These are phyloP conservation scores for Andricus quercusramuli DNA, from an alignment of 2,888 invertebrate species.

Conservation along the genomic window DNA sequence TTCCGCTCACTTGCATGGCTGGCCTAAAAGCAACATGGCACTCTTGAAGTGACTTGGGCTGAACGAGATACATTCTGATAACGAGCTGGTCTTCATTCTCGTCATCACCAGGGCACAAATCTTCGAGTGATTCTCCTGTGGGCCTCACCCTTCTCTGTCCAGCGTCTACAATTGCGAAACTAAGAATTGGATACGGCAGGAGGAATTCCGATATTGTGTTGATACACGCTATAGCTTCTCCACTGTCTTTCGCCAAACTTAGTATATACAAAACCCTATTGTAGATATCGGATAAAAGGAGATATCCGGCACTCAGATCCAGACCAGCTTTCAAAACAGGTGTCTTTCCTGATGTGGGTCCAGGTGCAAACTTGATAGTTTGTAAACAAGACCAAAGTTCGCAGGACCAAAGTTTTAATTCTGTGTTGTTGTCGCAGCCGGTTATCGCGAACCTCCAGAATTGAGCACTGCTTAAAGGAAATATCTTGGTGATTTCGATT, in stretches of 20 bases:
- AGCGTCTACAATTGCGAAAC: slow-evolving; percentile 93
- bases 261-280: slow-evolving; percentile 92
- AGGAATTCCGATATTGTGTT: slow-evolving; percentile 91
- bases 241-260: slow-evolving; percentile 84
- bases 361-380: slow-evolving; percentile 86
- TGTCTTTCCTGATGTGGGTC: slow-evolving; percentile 75
- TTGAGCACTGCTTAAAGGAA: slow-evolving; percentile 80
- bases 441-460: slow-evolving; percentile 98
- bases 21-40: slow-evolving; percentile 85
- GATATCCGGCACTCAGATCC: slow-evolving; percentile 91
- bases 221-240: slow-evolving; percentile 83
- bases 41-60: slow-evolving; percentile 94
- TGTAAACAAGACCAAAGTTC: slow-evolving; percentile 97
- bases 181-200: slow-evolving; percentile 91
- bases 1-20: slow-evolving; percentile 64
- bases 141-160: slow-evolving; percentile 77
- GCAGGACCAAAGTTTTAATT: slow-evolving; percentile 96
- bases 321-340: slow-evolving; percentile 87
- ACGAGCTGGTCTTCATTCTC: slow-evolving; percentile 81
- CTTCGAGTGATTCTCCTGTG: slow-evolving; percentile 79
- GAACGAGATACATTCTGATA: slow-evolving; percentile 88
- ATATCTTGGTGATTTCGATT: slow-evolving; percentile 40
- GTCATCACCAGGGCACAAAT: slow-evolving; percentile 80
- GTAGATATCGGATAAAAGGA: slow-evolving; percentile 93
- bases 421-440: slow-evolving; percentile 93